Evolutionary conservation across 2,797 vertebrate species (phyloP), one percentile per base, ranked within the genome.

Genomic region (Sarcoramphus papa): DNA sequence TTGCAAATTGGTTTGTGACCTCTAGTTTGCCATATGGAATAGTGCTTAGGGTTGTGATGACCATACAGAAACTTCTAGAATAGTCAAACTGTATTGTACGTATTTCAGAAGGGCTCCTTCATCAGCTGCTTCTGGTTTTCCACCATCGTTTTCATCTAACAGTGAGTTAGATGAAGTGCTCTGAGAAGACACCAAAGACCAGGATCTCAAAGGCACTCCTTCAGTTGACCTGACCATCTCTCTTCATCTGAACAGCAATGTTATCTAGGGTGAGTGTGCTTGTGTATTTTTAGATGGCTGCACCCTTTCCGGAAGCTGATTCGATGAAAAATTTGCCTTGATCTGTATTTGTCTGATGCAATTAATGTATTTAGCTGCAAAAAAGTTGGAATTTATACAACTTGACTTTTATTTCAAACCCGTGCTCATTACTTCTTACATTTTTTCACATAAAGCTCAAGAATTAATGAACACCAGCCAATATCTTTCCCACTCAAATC

Each of bases 301-400:
- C 62, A 67, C n/a, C 47, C 37, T 80, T 80, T 91, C 92, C 94
- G 67, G 94, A 95, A 95, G 79, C 79, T 67, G 90, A 95, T 96
- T 62, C 5, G 8, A 93, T 87, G 70, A 73, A 75, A 86, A 88
- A 93, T 31, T 79, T 84, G 68, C 91, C 85, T 80, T 88, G 85
- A 90, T 95, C 91, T 85, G 45, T 80, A n/a, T 83, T 79, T 97
- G 90, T 91, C 89, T 86, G 65, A 90, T 82, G 40, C 53, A 84
- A 41, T 94, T 92, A 53, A 70, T 62, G 28, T 70, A 78, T 83
- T 86, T 69, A 41, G 18, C 23, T 6, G 12, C 35, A 27, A 69
- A 53, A 77, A 37, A 22, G 40, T n/a, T 57, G 50, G 47, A 64
- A 75, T 69, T 75, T 68, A 64, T 63, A 70, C n/a, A 86, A 21